Evolutionary conservation across 2,797 vertebrate genomes (phyloP), one percentile per base, ranked within the genome.

Genomic region (Anolis apletophallus): DNA sequence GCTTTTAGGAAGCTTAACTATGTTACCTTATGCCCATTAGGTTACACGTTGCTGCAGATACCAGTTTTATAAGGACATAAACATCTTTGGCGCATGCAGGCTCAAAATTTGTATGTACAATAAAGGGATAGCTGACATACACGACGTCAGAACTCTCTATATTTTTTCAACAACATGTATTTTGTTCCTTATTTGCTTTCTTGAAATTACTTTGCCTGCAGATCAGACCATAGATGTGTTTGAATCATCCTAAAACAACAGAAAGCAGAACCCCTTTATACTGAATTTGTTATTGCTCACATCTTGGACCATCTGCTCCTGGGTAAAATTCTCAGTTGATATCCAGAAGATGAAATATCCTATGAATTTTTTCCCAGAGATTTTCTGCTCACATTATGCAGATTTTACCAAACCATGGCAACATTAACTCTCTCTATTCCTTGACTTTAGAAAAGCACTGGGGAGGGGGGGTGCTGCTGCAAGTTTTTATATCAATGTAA

Each of bases 131-230:
- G 68, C 55, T 67, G n/a, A 54, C 6, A 84, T 86, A 79, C n/a
- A 26, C 83, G 34, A 88, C 83, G 57, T 46, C 61, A 87, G 90
- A 92, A 87, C 57, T 10, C 0, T 34, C 5, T 3, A 87, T 40
- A 50, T 40, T 76, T 80, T 85, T 81, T 61, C 21, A 90, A 85
- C 85, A 57, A 85, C 84, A 80, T 68, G 3, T 50, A 88, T 89
- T 91, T 85, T 21, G 81, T 52, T 80, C 80, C 57, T 23, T 84
- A 69, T 89, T 94, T 92, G 88, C 59, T 88, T 77, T 78, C 36
- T 85, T 23, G 64, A 23, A 69, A 67, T 69, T n/a, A 77, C 61
- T 84, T 59, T 12, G 21, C 46, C 16, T 91, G 86, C 71, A 88
- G 88, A 81, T 36, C 29, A 11, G 10, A 29, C 61, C 26, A 12